Conservation (phyloP, 2,797 vertebrate species). For the Echiichthys vipera region DNA sequence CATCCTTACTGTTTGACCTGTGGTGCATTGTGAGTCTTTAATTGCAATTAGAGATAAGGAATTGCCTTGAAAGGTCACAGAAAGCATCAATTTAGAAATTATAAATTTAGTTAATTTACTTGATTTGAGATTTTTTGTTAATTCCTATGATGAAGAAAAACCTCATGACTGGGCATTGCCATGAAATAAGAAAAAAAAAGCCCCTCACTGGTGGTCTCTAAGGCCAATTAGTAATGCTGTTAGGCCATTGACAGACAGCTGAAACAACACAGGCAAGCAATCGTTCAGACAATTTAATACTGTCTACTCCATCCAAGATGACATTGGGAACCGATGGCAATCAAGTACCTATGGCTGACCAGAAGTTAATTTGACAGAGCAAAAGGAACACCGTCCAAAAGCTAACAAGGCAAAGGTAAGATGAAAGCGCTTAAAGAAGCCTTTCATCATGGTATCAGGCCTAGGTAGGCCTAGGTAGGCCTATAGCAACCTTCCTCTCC, state of each 20-base stretch:
- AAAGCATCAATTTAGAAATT: conserved; percentile 2
- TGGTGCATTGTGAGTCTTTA: conserved; percentile 43
- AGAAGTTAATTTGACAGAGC: conserved; percentile 14
- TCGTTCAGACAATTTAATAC: conserved; percentile 25
- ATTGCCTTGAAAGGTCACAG: conserved; percentile 20
- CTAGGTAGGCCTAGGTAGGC: conserved; percentile 13
- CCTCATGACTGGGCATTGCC: background rate
- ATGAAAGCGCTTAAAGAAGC: conserved; percentile 19
- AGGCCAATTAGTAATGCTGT: conserved; percentile 25
- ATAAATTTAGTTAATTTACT: background rate
- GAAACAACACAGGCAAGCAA: conserved; percentile 27
- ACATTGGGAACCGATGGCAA: conserved; percentile 6
- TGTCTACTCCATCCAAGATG: conserved; percentile 9
- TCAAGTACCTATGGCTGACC: background rate
- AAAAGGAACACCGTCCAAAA: background rate
- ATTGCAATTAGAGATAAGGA: conserved; percentile 12
- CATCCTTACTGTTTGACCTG: conserved; percentile 41
- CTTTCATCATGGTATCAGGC: conserved; percentile 38
- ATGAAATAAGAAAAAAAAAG: background rate
- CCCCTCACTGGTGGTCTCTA: conserved; percentile 9
- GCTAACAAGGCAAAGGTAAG: conserved; percentile 19
- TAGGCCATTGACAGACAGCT: conserved; percentile 31
- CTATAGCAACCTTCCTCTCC: conserved; percentile 12
- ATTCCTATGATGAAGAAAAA: background rate
- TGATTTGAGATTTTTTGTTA: background rate